Conservation (phyloP, 2,888 invertebrate species). For the Drosophila neotestacea region DNA sequence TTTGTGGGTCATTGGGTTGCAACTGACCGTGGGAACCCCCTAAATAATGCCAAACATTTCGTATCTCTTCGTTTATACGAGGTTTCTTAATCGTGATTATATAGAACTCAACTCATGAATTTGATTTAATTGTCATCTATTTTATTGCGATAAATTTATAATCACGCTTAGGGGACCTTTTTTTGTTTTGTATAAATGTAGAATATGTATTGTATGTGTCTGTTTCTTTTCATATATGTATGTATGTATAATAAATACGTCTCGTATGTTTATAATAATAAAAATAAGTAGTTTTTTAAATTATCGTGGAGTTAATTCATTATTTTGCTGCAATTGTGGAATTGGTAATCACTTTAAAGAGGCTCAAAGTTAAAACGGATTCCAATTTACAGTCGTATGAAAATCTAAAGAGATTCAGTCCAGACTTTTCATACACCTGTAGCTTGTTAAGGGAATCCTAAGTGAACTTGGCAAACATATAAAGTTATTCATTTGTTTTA, state of each 20-base stretch:
- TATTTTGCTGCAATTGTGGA: slow-evolving; percentile 43
- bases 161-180: slow-evolving; percentile 42
- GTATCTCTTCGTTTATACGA: slow-evolving; percentile 23
- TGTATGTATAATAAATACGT: slow-evolving; percentile 70
- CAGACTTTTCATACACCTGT: slow-evolving; percentile 8
- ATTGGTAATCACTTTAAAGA: slow-evolving; percentile 60
- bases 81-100: slow-evolving; percentile 21
- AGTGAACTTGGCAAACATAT: not conserved
- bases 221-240: not conserved
- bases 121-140: slow-evolving; percentile 37
- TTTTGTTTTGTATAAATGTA: slow-evolving; percentile 41
- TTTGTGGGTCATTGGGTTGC: not conserved
- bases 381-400: slow-evolving; percentile 1
- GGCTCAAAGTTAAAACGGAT: not conserved
- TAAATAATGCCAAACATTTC: slow-evolving; percentile 2
- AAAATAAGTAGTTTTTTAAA: slow-evolving; percentile 48
- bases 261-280: slow-evolving; percentile 61
- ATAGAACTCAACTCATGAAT: not conserved
- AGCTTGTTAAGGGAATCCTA: not conserved
- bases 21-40: not conserved
- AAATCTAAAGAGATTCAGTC: slow-evolving; percentile 10
- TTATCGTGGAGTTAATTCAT: slow-evolving; percentile 49
- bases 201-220: slow-evolving; percentile 47
- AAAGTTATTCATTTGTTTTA: too few relatives aligned
- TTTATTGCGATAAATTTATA: slow-evolving; percentile 61